Evolutionary conservation across 92 coral and sea anemone genomes (phyloP).

Genomic region (Montipora capitata): DNA sequence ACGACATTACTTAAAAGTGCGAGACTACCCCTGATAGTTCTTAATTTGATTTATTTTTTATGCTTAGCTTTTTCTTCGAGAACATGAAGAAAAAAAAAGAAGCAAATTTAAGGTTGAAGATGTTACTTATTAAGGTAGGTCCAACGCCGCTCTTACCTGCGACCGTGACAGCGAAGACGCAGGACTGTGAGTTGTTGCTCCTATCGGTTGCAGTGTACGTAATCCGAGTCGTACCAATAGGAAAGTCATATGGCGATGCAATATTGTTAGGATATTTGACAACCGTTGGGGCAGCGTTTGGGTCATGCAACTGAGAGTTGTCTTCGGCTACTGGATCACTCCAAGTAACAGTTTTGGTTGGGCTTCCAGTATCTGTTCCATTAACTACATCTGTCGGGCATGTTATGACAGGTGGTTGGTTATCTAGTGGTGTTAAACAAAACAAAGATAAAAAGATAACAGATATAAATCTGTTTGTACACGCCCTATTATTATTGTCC

Average conservation of each 20-base stretch:
- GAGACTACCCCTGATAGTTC: too few species aligned
- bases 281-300: conserved; percentile 84
- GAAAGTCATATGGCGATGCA: conserved; percentile 88
- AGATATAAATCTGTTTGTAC: too few species aligned
- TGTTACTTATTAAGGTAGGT: background rate
- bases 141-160: conserved; percentile 59
- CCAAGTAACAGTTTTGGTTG: conserved; percentile 84
- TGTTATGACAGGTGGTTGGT: conserved; percentile 83
- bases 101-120: too few species aligned
- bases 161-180: conserved; percentile 85
- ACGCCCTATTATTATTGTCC: too few species aligned
- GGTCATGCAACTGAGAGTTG: conserved; percentile 87
- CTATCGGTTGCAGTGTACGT: conserved; percentile 91
- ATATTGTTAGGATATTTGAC: conserved; percentile 74
- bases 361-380: conserved; percentile 85
- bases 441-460: background rate
- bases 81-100: background rate
- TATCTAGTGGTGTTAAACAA: conserved; percentile 54
- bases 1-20: too few species aligned
- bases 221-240: conserved; percentile 83
- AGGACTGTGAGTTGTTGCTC: conserved; percentile 75
- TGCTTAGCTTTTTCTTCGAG: background rate
- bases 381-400: conserved; percentile 78
- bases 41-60: too few species aligned
- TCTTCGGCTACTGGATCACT: conserved; percentile 76